phyloP scores from a whole-genome alignment of 2,113 vertebrate genomes.

The Trichechus manatus region DNA sequence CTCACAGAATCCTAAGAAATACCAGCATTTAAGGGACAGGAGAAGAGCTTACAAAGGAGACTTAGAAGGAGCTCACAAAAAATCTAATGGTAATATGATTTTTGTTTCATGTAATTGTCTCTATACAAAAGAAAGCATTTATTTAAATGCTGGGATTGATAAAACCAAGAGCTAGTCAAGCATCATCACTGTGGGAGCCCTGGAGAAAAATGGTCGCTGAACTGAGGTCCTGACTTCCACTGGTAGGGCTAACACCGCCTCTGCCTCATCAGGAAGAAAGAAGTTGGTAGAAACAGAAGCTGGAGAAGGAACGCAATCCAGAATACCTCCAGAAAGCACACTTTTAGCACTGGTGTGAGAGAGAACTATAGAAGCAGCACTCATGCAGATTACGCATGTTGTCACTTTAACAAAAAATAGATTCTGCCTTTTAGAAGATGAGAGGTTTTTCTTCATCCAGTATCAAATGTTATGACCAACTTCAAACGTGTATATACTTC shows the following conservation, averaged over 20 bases:
- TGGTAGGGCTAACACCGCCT: background rate
- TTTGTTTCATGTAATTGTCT: background rate
- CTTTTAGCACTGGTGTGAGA: background rate
- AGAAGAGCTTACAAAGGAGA: background rate
- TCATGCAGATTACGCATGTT: background rate
- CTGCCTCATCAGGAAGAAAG: background rate
- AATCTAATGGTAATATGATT: background rate
- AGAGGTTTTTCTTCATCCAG: background rate
- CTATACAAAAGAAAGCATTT: background rate
- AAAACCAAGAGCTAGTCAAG: background rate
- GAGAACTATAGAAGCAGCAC: background rate
- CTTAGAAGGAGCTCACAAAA: background rate
- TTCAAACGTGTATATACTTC: conserved; percentile 61
- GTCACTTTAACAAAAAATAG: background rate
- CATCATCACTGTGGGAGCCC: background rate
- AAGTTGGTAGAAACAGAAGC: background rate
- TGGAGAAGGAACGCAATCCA: background rate
- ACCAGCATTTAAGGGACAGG: background rate
- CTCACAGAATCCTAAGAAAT: background rate
- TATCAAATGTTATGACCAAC: background rate
- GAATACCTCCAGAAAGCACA: background rate
- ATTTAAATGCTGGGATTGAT: background rate
- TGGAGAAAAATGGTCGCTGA: background rate
- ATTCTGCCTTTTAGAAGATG: background rate
- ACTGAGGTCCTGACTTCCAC: background rate